These are phyloP conservation scores for Mugil cephalus DNA, from an alignment of 2,113 vertebrate species.

Conservation along the genomic window DNA sequence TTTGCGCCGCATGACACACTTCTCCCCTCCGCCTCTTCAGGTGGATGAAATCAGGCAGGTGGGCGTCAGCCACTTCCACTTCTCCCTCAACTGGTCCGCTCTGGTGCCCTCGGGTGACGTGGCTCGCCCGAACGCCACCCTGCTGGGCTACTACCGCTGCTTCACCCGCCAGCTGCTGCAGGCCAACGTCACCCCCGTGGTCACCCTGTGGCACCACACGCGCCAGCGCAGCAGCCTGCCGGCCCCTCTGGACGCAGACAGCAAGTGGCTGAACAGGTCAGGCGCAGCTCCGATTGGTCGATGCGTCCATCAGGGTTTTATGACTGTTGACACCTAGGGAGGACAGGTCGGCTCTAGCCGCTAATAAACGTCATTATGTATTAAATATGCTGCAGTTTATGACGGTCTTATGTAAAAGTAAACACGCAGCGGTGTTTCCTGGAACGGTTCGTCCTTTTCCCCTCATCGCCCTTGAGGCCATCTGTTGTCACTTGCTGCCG, in stretches of 20 bases:
- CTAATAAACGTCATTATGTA: not conserved
- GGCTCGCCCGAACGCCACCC: slow-evolving; percentile 86
- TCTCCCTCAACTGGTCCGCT: slow-evolving; percentile 93
- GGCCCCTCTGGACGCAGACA: slow-evolving; percentile 77
- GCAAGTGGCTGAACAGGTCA: slow-evolving; percentile 90
- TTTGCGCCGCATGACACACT: not conserved
- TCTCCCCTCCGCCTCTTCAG: slow-evolving; percentile 29
- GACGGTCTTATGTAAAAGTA: slow-evolving; percentile 6
- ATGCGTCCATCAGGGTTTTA: not conserved
- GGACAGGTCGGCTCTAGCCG: no score
- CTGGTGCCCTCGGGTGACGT: slow-evolving; percentile 89
- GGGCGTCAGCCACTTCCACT: slow-evolving; percentile 92
- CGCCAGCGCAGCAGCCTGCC: slow-evolving; percentile 88
- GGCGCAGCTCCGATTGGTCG: not conserved
- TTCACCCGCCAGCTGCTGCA: slow-evolving; percentile 88
- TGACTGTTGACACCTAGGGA: not conserved
- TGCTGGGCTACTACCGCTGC: slow-evolving; percentile 92
- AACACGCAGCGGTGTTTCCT: slow-evolving; percentile 5
- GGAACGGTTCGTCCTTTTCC: slow-evolving; percentile 16
- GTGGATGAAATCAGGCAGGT: slow-evolving; percentile 85
- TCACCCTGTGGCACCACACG: slow-evolving; percentile 92
- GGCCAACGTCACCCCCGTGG: slow-evolving; percentile 91
- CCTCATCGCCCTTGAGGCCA: no score
- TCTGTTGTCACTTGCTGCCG: not conserved
- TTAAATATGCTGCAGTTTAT: not conserved